Percentiles rank a stretch among this genome's conserved stretches.
Conservation (phyloP, 2,113 vertebrate genomes). For the Alligator mississippiensis region DNA sequence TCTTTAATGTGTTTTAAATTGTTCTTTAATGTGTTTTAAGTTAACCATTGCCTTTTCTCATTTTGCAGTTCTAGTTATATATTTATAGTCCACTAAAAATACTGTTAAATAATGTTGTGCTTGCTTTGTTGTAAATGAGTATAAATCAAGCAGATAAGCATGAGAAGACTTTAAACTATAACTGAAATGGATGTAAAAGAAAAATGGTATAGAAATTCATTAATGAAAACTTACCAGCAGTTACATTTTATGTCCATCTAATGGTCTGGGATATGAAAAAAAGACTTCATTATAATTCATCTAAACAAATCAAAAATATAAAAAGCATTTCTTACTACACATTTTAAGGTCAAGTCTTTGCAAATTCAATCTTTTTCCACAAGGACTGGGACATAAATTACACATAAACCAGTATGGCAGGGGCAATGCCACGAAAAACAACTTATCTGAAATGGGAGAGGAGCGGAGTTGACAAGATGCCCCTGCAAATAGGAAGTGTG, state of each 20-base stretch:
- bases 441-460: too few species aligned
- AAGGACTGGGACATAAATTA: background rate
- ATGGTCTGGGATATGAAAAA: conserved; percentile 34
- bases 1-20: background rate
- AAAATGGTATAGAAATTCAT: conserved; percentile 2
- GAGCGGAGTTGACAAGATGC: too few species aligned
- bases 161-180: background rate
- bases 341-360: conserved; percentile 13
- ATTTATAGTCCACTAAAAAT: background rate
- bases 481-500: too few species aligned
- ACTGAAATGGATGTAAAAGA: background rate
- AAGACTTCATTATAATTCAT: conserved; percentile 29
- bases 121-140: conserved; percentile 2
- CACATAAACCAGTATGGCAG: too few species aligned
- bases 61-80: background rate
- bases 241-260: conserved; percentile 35
- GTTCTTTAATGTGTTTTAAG: background rate
- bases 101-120: background rate
- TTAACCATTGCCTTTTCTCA: background rate
- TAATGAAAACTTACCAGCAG: conserved; percentile 15
- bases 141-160: conserved; percentile 9
- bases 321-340: background rate
- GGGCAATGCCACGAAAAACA: too few species aligned
- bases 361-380: conserved; percentile 38
- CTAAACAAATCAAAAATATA: background rate